Base-by-base conservation (phyloP, 2,113 vertebrate genomes). In the Lophotis ruficrista region DNA sequence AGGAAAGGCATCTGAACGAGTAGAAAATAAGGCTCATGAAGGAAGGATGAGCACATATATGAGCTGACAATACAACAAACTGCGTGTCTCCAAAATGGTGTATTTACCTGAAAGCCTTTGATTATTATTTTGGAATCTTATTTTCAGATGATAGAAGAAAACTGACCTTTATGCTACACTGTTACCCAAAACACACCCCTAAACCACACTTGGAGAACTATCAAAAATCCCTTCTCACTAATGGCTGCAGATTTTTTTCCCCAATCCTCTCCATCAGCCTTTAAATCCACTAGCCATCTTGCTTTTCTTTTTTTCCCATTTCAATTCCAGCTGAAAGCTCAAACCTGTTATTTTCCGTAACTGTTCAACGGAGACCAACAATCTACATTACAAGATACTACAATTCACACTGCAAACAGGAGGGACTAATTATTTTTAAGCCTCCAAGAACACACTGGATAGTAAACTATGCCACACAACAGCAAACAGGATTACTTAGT, bases 301-400 rank as follows among this genome's bases (percentile, higher is more conserved):
- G 66, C 70, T 90, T 91, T 77, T 35, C 35, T 48, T 47, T 66
- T 53, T 58, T 64, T 21, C 16, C 23, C 25, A 38, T 66, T 95
- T 95, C 50, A 81, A n/a, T 83, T 83, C 56, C 62, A 72, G 66
- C 35, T 80, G 66, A 91, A 53, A 0, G 1, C 45, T 82, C 65
- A 85, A 87, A 93, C 43, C 61, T 61, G 31, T 47, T 86, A 90
- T 96, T 90, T 95, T 85, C 83, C 76, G 13, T 50, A 71, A 79
- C 19, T 38, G 9, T 53, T 78, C 72, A 54, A 58, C n/a, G 14
- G 37, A 94, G 27, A 94, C 48, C 30, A 66, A 71, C 53, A 89
- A 33, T 82, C 80, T 68, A 51, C 15, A 13, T 33, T 56, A 78
- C 28, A 81, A 71, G 60, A 89, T 33, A 75, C 27, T 19, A 60